Percentiles rank a stretch among this genome's conserved stretches.
These are phyloP conservation scores for Nymphalis urticae DNA, from an alignment of 2,888 invertebrate genomes.

Conservation along the genomic window DNA sequence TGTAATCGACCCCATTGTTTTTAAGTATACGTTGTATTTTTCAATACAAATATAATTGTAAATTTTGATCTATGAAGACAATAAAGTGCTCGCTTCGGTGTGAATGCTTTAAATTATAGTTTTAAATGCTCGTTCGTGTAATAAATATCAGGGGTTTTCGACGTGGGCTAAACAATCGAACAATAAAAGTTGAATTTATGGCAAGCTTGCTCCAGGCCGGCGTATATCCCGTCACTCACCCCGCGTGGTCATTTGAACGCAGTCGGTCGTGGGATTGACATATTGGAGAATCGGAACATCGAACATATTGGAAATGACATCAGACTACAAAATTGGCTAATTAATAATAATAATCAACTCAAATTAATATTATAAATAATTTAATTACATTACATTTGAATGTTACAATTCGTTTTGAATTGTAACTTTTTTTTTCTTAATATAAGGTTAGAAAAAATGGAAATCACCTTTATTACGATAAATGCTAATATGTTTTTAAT, in stretches of 20 bases:
- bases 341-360: background rate
- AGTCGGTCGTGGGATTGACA: constrained; percentile 63
- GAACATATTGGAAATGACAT: background rate
- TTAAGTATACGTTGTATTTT: background rate
- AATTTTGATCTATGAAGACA: background rate
- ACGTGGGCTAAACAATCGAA: constrained; percentile 34
- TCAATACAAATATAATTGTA: background rate
- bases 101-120: constrained; percentile 29
- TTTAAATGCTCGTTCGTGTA: constrained; percentile 31
- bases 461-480: too few relatives aligned
- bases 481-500: too few relatives aligned
- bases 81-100: constrained; percentile 19
- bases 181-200: constrained; percentile 40
- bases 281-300: constrained; percentile 48
- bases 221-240: constrained; percentile 43
- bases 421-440: too few relatives aligned
- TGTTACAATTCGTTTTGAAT: too few relatives aligned
- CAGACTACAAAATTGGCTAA: background rate
- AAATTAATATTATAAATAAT: too few relatives aligned
- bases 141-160: constrained; percentile 32
- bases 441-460: too few relatives aligned
- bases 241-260: constrained; percentile 56
- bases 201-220: constrained; percentile 31
- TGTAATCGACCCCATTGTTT: background rate
- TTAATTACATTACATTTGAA: too few relatives aligned